Evolutionary conservation across 2,888 invertebrate species (phyloP).

Genomic region (Saturnia japonica): DNA sequence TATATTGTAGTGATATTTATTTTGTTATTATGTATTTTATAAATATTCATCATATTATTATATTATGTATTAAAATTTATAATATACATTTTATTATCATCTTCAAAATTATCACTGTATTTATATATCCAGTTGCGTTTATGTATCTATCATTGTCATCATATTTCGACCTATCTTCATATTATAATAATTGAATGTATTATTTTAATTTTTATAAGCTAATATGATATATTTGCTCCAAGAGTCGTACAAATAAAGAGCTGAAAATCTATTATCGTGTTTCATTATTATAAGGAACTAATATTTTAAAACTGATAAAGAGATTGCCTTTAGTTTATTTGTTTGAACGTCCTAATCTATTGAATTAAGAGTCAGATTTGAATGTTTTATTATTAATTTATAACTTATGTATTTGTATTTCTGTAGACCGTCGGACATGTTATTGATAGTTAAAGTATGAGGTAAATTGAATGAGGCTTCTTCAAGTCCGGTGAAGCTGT

Average conservation of each 20-base stretch:
- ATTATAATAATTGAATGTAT: constrained; percentile 10
- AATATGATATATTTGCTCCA: constrained; percentile 37
- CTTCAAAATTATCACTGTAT: constrained; percentile 10
- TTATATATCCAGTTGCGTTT: constrained; percentile 18
- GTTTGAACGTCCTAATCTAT: too few relatives aligned
- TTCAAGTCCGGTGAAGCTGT: too few relatives aligned
- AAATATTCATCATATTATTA: constrained; percentile 25
- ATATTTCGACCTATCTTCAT: constrained; percentile 21
- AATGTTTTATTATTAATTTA: too few relatives aligned
- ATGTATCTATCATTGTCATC: constrained; percentile 20
- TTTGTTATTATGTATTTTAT: constrained; percentile 34
- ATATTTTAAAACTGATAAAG: too few relatives aligned
- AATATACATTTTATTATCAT: constrained; percentile 23
- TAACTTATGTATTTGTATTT: too few relatives aligned
- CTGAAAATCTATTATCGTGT: constrained; percentile 39
- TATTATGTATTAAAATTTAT: constrained; percentile 25
- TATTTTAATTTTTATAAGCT: constrained; percentile 15
- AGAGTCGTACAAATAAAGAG: constrained; percentile 78
- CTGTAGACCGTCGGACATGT: too few relatives aligned
- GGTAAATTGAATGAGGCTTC: too few relatives aligned
- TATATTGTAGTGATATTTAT: constrained; percentile 29
- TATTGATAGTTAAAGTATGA: too few relatives aligned
- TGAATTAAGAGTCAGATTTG: too few relatives aligned
- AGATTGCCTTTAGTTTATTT: too few relatives aligned
- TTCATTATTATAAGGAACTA: constrained; percentile 17